phyloP scores from a whole-genome alignment of 2,797 vertebrate species.

The Syngnathus acus region DNA sequence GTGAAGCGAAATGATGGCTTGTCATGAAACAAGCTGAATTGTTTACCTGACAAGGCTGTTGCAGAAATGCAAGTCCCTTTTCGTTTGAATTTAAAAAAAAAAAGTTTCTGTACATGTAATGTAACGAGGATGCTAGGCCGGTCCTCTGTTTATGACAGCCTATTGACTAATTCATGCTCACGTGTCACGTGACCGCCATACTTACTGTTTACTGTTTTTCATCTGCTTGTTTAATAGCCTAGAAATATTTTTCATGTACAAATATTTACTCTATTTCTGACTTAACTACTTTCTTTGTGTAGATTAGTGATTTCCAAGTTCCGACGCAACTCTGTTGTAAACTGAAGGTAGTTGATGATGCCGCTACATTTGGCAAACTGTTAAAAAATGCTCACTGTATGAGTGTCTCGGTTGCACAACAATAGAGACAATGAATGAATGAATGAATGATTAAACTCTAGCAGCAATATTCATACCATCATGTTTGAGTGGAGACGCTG shows the following conservation, averaged over 20 bases:
- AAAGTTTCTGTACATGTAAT: background rate
- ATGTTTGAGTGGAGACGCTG: background rate
- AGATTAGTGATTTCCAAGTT: background rate
- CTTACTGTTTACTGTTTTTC: background rate
- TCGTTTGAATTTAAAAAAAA: background rate
- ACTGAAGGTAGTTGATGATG: background rate
- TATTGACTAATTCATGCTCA: background rate
- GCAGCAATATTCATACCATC: background rate
- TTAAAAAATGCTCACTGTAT: too few species aligned
- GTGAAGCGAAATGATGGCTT: constrained; percentile 36
- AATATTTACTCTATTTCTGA: background rate
- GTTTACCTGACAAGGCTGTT: background rate
- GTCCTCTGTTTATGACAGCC: background rate
- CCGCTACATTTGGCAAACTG: too few species aligned
- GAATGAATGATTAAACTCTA: too few species aligned
- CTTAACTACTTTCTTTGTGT: background rate
- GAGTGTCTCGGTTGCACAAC: too few species aligned
- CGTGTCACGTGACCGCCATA: background rate
- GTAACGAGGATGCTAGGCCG: background rate
- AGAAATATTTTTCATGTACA: background rate
- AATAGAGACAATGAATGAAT: too few species aligned
- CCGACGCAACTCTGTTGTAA: background rate
- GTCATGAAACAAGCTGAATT: constrained; percentile 19
- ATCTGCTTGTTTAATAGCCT: background rate
- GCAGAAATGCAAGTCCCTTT: background rate